Evolutionary conservation across 2,888 invertebrate genomes (phyloP).

Genomic region (Eupithecia vulgata): DNA sequence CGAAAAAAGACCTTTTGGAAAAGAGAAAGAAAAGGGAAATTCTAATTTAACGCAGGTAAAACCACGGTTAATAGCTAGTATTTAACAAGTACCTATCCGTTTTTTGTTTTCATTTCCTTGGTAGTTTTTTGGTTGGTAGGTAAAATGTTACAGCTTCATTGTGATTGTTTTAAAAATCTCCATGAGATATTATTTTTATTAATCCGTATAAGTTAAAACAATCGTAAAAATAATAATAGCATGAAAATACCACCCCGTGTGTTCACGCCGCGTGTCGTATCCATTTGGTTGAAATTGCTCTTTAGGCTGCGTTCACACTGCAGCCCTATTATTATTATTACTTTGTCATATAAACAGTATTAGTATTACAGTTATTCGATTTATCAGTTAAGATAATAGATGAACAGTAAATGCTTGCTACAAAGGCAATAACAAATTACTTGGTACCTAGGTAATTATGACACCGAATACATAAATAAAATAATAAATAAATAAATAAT

Average conservation of each 20-base stretch:
- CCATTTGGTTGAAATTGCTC: constrained; percentile 81
- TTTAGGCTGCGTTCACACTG: constrained; percentile 60
- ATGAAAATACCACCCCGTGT: constrained; percentile 53
- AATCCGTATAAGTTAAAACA: neutral
- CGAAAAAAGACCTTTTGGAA: no score
- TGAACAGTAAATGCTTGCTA: neutral
- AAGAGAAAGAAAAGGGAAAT: no score
- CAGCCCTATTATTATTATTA: constrained; percentile 46
- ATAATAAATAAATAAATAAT: no score
- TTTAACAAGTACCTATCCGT: no score
- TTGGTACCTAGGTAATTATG: no score
- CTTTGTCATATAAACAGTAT: constrained; percentile 18
- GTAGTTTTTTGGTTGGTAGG: neutral
- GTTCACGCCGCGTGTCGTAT: constrained; percentile 66
- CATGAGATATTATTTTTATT: neutral
- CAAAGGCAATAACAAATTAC: no score
- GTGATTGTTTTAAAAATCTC: neutral
- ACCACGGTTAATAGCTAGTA: no score
- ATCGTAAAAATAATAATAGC: constrained; percentile 12
- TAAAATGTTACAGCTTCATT: neutral
- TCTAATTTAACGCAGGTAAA: no score
- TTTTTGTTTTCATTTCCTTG: no score
- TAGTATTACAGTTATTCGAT: neutral
- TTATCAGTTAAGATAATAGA: neutral
- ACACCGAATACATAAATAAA: no score